Evolutionary conservation across 1,140 invertebrate genomes (phyloP).

Genomic region (Pararge aegeria): DNA sequence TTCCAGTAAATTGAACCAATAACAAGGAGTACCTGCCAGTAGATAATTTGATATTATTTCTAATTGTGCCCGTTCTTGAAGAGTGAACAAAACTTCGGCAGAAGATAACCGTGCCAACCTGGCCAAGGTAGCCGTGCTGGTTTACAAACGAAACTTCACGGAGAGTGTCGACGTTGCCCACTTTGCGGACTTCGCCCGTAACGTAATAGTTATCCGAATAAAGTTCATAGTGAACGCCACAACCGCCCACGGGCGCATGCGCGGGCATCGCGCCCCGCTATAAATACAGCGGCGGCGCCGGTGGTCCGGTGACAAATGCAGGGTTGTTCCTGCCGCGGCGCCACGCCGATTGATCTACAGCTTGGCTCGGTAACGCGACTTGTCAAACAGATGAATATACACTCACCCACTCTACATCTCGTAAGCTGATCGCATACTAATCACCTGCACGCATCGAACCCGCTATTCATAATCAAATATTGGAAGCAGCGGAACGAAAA

Average conservation of each 20-base stretch:
- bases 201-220: constrained; percentile 44
- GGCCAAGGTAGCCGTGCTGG: no score
- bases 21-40: no score
- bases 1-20: no score
- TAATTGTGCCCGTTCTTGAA: no score
- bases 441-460: not conserved
- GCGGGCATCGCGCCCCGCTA: constrained; percentile 57
- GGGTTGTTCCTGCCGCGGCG: constrained; percentile 57
- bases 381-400: constrained; percentile 37
- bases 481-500: no score
- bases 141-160: no score
- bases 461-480: no score
- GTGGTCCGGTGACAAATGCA: constrained; percentile 77
- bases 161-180: no score
- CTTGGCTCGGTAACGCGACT: constrained; percentile 44
- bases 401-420: constrained; percentile 28
- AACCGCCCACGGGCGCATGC: constrained; percentile 62
- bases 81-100: no score
- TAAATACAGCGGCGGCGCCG: constrained; percentile 68
- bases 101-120: no score
- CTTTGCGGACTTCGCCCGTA: not conserved
- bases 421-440: not conserved
- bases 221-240: constrained; percentile 35
- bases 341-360: constrained; percentile 65
- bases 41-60: no score